Conservation (phyloP, 1,140 invertebrate species). For the Glossosoma conforme region DNA sequence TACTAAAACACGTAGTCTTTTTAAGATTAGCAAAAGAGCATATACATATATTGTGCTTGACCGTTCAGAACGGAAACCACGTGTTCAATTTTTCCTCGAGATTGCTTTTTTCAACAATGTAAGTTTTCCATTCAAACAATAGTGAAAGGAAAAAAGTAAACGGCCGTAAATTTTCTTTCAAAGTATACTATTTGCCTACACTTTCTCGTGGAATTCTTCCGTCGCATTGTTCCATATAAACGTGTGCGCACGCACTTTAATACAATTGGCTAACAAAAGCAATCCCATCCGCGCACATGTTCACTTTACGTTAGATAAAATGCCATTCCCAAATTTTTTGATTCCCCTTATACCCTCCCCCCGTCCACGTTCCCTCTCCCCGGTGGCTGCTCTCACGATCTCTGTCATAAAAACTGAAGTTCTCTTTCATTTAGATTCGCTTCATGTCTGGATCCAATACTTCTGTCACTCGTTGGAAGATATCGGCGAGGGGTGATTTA, state of each 20-base stretch:
- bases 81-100: too few relatives aligned
- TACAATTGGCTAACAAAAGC: conserved; percentile 20
- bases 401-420: conserved; percentile 22
- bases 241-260: conserved; percentile 2
- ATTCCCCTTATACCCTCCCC: conserved; percentile 14
- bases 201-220: conserved; percentile 2
- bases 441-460: conserved; percentile 22
- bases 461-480: conserved; percentile 14
- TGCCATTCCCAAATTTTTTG: conserved; percentile 22
- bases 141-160: too few relatives aligned
- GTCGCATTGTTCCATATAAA: background rate
- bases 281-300: conserved; percentile 20
- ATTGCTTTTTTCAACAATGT: too few relatives aligned
- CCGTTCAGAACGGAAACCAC: too few relatives aligned
- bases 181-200: conserved; percentile 4
- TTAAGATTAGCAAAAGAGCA: too few relatives aligned
- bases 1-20: too few relatives aligned
- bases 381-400: too few relatives aligned
- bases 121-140: too few relatives aligned
- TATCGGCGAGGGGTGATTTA: too few relatives aligned
- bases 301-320: conserved; percentile 23
- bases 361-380: too few relatives aligned
- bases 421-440: conserved; percentile 29
- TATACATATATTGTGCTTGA: too few relatives aligned
- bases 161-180: conserved; percentile 12